phyloP scores from a whole-genome alignment of 1,140 invertebrate genomes.

The Physella acuta region DNA sequence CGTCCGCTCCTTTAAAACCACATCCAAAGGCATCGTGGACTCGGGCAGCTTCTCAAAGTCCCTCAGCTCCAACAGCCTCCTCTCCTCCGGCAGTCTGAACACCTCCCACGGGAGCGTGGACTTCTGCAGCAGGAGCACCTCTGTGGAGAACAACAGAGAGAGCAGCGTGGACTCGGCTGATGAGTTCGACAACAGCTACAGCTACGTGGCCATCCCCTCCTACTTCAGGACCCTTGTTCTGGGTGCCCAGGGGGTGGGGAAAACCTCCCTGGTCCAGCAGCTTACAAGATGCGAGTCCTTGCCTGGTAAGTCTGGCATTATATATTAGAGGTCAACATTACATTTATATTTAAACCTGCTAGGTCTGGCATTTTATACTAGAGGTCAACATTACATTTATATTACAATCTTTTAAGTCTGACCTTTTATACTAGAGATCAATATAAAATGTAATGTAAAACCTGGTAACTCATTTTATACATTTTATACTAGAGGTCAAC shows the following conservation, averaged over 20 bases:
- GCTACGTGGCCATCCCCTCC: not conserved
- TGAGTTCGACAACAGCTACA: conserved; percentile 1
- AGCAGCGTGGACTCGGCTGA: conserved; percentile 11
- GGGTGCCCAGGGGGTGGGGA: conserved; percentile 13
- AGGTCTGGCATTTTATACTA: no score
- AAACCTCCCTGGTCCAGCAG: conserved; percentile 19
- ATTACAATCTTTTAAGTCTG: no score
- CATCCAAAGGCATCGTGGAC: conserved; percentile 19
- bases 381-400: no score
- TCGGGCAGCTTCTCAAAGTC: conserved; percentile 23
- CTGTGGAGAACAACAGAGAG: not conserved
- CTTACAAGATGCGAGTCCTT: conserved; percentile 1
- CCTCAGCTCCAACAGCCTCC: conserved; percentile 25
- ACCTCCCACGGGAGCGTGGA: not conserved
- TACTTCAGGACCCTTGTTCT: conserved; percentile 22
- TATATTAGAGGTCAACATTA: no score
- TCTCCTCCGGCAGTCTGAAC: conserved; percentile 21
- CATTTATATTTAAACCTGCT: no score
- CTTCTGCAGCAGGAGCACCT: conserved; percentile 8
- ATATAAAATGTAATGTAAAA: no score
- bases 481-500: no score
- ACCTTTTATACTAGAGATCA: no score
- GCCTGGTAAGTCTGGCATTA: conserved; percentile 3
- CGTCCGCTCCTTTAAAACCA: conserved; percentile 23
- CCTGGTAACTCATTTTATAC: no score